Evolutionary conservation across 2,113 vertebrate genomes (phyloP).

Genomic region (Cinclus cinclus): DNA sequence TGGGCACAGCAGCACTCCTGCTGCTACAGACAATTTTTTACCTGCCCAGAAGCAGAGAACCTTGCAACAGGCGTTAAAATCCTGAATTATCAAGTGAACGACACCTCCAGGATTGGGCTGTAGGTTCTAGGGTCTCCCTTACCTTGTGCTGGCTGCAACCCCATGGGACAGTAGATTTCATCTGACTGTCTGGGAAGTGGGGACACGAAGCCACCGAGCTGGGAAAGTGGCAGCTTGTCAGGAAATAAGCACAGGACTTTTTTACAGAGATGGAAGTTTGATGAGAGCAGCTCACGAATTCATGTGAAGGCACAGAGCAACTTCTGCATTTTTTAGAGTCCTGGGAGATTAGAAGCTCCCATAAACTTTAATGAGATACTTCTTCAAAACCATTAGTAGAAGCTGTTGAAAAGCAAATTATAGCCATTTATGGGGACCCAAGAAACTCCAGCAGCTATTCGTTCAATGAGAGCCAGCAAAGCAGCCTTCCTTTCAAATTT

Average conservation of each 20-base stretch:
- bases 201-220: neutral
- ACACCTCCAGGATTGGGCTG: neutral
- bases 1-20: neutral
- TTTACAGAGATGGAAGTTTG: neutral
- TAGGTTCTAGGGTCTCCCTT: neutral
- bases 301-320: neutral
- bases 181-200: neutral
- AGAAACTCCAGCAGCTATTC: conserved; percentile 3
- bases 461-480: neutral
- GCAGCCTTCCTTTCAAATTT: neutral
- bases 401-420: conserved; percentile 12
- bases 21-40: neutral
- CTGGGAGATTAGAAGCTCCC: neutral
- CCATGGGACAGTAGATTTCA: neutral
- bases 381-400: neutral
- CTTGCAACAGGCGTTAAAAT: accelerated
- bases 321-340: neutral
- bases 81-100: neutral
- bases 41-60: neutral
- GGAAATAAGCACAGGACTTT: neutral
- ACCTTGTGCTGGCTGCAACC: accelerated
- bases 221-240: neutral
- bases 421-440: neutral
- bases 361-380: neutral
- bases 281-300: neutral